Evolutionary conservation across 2,113 vertebrate species (phyloP).

Genomic region (Piaya cayana): DNA sequence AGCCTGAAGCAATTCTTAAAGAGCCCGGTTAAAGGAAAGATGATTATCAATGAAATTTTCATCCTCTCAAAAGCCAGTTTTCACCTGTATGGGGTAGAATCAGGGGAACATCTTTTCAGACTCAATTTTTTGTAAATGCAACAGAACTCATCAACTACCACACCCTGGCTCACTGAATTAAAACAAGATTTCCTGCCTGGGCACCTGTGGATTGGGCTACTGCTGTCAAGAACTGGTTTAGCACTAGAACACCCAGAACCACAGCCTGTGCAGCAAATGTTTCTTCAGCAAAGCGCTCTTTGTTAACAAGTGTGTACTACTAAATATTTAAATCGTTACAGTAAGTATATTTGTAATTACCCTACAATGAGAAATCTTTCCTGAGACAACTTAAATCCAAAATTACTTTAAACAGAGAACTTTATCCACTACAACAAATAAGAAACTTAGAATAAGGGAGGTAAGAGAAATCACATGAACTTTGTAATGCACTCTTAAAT

Average conservation of each 20-base stretch:
- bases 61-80: background rate
- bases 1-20: background rate
- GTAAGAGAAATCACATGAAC: background rate
- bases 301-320: background rate
- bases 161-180: background rate
- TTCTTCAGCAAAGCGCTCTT: background rate
- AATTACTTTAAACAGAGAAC: background rate
- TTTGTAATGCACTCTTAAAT: background rate
- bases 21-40: background rate
- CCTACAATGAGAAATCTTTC: background rate
- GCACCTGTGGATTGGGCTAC: background rate
- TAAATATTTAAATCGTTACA: background rate
- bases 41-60: background rate
- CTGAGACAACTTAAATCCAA: background rate
- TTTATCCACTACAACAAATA: background rate
- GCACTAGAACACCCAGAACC: background rate
- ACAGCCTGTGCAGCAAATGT: background rate
- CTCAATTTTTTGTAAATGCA: background rate
- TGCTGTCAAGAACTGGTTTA: background rate
- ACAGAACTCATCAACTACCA: background rate
- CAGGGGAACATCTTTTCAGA: background rate
- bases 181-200: background rate
- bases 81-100: background rate
- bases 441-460: background rate
- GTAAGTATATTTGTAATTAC: background rate